Conservation (phyloP, 2,797 vertebrate genomes). For the Remorina albescens region DNA sequence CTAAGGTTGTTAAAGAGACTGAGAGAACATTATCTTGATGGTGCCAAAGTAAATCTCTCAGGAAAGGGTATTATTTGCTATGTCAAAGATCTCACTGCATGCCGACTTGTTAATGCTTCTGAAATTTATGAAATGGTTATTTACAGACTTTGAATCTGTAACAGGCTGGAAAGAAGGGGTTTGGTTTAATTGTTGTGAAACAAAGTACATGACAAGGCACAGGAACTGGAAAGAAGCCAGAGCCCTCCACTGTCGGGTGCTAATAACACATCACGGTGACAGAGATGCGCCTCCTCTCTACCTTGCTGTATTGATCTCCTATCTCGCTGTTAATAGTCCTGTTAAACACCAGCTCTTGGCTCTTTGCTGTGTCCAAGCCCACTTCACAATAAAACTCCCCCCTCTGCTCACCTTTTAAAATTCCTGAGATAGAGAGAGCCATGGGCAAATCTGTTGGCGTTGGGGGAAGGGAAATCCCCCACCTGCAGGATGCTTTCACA, state of each 20-base stretch:
- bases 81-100: slow-evolving; percentile 58
- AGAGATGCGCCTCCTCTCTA: slow-evolving; percentile 84
- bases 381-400: slow-evolving; percentile 89
- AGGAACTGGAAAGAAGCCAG: slow-evolving; percentile 79
- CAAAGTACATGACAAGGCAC: slow-evolving; percentile 76
- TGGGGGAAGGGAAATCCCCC: slow-evolving; percentile 22
- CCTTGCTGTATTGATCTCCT: slow-evolving; percentile 89
- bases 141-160: slow-evolving; percentile 64
- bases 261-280: slow-evolving; percentile 89
- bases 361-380: slow-evolving; percentile 89
- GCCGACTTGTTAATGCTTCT: slow-evolving; percentile 59
- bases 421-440: slow-evolving; percentile 53
- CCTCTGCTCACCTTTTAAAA: slow-evolving; percentile 66
- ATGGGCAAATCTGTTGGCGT: slow-evolving; percentile 29
- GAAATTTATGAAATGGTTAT: slow-evolving; percentile 74
- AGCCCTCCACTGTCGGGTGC: slow-evolving; percentile 80
- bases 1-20: slow-evolving; percentile 50
- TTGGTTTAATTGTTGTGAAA: slow-evolving; percentile 80
- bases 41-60: slow-evolving; percentile 60
- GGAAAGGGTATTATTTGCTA: slow-evolving; percentile 63
- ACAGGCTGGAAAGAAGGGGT: slow-evolving; percentile 52
- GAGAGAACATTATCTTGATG: slow-evolving; percentile 40
- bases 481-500: slow-evolving; percentile 34
- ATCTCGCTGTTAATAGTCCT: slow-evolving; percentile 89
- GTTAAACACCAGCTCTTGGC: slow-evolving; percentile 90